Percentiles rank a stretch among this genome's conserved stretches.
These are phyloP conservation scores for Plebejus argus DNA, from an alignment of 2,888 invertebrate genomes.

Conservation along the genomic window DNA sequence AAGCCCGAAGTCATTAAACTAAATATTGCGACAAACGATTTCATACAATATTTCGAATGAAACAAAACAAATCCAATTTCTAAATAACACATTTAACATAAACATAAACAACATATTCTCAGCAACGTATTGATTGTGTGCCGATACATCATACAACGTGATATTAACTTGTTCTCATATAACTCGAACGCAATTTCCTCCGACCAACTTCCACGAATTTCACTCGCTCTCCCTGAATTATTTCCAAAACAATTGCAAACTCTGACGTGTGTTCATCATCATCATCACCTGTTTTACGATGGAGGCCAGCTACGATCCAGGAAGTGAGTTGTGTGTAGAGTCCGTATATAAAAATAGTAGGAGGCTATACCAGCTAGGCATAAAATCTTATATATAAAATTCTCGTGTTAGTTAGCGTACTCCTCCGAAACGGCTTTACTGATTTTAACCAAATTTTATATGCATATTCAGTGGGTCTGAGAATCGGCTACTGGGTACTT, in stretches of 20 bases:
- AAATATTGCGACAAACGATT: too few relatives aligned
- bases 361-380: too few relatives aligned
- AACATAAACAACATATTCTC: not conserved
- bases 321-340: too few relatives aligned
- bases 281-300: not conserved
- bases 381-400: too few relatives aligned
- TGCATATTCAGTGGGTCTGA: too few relatives aligned
- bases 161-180: not conserved
- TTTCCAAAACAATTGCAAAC: not conserved
- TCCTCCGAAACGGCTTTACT: too few relatives aligned
- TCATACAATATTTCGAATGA: too few relatives aligned
- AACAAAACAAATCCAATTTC: not conserved
- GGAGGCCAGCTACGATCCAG: not conserved
- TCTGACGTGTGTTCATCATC: not conserved
- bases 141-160: not conserved
- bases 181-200: not conserved
- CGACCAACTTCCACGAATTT: not conserved
- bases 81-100: not conserved
- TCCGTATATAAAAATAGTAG: too few relatives aligned
- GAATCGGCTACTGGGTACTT: too few relatives aligned
- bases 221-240: not conserved
- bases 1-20: too few relatives aligned
- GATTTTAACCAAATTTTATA: too few relatives aligned
- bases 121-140: not conserved
- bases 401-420: too few relatives aligned